Conservation (phyloP, 2,113 vertebrate genomes). For the Stegastes partitus region DNA sequence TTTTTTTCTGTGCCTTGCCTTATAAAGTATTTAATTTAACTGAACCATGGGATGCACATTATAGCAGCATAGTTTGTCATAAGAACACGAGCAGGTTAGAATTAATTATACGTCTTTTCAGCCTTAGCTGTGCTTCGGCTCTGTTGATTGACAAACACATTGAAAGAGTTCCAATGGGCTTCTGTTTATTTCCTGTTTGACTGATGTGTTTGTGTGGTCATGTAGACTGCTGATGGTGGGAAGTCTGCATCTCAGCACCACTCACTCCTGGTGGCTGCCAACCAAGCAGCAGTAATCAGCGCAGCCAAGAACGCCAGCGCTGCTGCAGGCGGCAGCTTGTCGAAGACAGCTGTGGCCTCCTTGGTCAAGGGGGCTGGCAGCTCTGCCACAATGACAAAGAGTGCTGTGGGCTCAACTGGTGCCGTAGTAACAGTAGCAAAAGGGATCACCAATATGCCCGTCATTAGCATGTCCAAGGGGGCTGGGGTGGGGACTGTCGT, state of each 20-base stretch:
- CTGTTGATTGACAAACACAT: too few species aligned
- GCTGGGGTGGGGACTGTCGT: constrained; percentile 61
- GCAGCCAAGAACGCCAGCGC: constrained; percentile 82
- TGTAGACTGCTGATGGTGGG: constrained; percentile 67
- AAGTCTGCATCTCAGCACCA: constrained; percentile 79
- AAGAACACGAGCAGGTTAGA: too few species aligned
- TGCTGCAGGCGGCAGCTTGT: constrained; percentile 59
- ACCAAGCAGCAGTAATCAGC: constrained; percentile 84
- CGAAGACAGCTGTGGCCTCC: constrained; percentile 66
- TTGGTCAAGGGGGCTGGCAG: constrained; percentile 69
- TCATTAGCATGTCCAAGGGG: constrained; percentile 80
- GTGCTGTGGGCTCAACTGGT: constrained; percentile 43
- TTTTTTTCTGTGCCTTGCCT: too few species aligned
- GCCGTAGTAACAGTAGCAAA: constrained; percentile 74
- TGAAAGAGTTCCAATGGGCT: background rate
- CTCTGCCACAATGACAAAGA: constrained; percentile 55
- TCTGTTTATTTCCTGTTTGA: constrained; percentile 22
- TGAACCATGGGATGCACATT: too few species aligned
- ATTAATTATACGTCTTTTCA: too few species aligned
- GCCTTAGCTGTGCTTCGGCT: too few species aligned
- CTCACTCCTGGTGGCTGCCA: constrained; percentile 83
- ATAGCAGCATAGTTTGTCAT: too few species aligned
- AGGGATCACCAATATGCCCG: constrained; percentile 74
- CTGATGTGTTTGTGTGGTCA: constrained; percentile 15
- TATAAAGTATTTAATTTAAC: too few species aligned